Percentiles rank a stretch among this genome's conserved stretches.
These are phyloP conservation scores for Amphiprion ocellaris DNA, from an alignment of 2,113 vertebrate genomes.

Conservation along the genomic window DNA sequence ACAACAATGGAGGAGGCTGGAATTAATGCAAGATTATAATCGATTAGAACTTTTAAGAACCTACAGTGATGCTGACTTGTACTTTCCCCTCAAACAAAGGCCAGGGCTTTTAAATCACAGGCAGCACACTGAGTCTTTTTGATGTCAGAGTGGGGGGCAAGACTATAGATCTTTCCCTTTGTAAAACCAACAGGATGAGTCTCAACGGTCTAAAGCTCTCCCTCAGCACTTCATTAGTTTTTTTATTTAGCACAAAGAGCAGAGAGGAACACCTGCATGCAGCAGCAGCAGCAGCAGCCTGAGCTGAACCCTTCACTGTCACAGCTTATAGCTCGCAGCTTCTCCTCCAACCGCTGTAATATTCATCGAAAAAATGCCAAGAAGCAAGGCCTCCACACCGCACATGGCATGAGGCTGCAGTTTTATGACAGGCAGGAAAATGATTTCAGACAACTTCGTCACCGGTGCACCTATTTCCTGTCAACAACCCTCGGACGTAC, in stretches of 20 bases:
- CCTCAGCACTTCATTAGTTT: conserved; percentile 57
- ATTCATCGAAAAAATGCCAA: conserved; percentile 4
- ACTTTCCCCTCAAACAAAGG: conserved; percentile 53
- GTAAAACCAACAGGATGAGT: conserved; percentile 51
- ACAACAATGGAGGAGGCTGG: conserved; percentile 10
- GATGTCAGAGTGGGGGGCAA: conserved; percentile 36
- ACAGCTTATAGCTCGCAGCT: conserved; percentile 7
- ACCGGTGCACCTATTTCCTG: conserved; percentile 17
- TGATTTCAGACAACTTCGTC: conserved; percentile 28
- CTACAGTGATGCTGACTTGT: conserved; percentile 57
- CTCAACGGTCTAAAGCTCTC: conserved; percentile 47
- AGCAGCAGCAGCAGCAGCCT: conserved; percentile 21
- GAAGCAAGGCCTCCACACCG: conserved; percentile 5
- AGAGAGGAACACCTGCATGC: conserved; percentile 53
- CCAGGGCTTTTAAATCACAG: conserved; percentile 55
- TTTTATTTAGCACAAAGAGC: conserved; percentile 35
- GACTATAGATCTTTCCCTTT: conserved; percentile 60
- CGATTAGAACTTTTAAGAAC: conserved; percentile 58
- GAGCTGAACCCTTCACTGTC: conserved; percentile 35
- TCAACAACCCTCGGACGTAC: not conserved
- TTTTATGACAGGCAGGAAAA: conserved; percentile 24
- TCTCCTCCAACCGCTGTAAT: conserved; percentile 5
- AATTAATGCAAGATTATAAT: conserved; percentile 43
- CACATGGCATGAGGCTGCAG: conserved; percentile 23
- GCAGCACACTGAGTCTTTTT: conserved; percentile 34